Percentiles rank a stretch among this genome's conserved stretches.
Conservation (phyloP, 2,888 invertebrate genomes). For the Acrobasis repandana region DNA sequence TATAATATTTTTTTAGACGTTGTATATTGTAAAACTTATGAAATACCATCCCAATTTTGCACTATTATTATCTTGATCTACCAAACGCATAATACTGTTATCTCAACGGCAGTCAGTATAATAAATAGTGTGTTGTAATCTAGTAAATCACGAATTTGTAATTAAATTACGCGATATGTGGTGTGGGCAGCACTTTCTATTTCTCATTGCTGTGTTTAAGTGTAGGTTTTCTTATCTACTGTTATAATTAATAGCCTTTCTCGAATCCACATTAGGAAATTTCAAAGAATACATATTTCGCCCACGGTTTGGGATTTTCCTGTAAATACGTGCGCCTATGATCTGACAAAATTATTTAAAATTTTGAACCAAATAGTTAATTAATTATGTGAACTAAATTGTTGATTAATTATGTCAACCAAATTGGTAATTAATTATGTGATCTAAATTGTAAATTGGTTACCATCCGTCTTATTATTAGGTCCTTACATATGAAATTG, state of each 20-base stretch:
- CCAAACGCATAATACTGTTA: neutral
- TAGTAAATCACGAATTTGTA: slow-evolving; percentile 40
- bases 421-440: too few relatives aligned
- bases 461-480: too few relatives aligned
- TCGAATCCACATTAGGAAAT: neutral
- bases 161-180: slow-evolving; percentile 40
- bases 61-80: neutral
- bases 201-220: slow-evolving; percentile 12
- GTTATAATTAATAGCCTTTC: slow-evolving; percentile 14
- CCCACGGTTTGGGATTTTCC: too few relatives aligned
- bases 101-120: slow-evolving; percentile 22
- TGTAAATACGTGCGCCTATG: too few relatives aligned
- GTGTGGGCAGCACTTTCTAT: slow-evolving; percentile 41
- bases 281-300: neutral
- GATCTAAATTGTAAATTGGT: too few relatives aligned
- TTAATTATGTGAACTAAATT: too few relatives aligned
- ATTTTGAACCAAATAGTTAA: too few relatives aligned
- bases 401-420: too few relatives aligned
- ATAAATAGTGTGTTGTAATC: slow-evolving; percentile 1
- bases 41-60: neutral
- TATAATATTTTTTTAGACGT: too few relatives aligned
- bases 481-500: too few relatives aligned
- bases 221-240: slow-evolving; percentile 4
- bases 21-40: neutral
- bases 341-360: too few relatives aligned